Conservation (phyloP, 35 echinoderm and acorn worm genomes). For the Apostichopus californicus region DNA sequence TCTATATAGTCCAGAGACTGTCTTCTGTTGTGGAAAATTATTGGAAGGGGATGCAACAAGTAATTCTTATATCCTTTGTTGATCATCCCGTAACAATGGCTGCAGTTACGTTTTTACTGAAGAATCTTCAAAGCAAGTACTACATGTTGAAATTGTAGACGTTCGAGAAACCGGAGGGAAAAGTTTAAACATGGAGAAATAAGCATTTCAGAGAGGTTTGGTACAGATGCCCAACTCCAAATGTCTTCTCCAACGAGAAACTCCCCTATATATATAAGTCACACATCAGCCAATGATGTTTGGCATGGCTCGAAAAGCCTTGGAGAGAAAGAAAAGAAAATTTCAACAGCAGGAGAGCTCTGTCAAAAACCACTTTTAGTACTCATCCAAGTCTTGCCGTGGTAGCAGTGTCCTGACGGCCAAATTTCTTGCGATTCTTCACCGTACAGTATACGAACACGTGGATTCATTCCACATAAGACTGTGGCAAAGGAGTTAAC, state of each 20-base stretch:
- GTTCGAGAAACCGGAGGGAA: constrained; percentile 13
- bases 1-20: not conserved
- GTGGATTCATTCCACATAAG: constrained; percentile 9
- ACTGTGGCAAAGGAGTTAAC: not conserved
- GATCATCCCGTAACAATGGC: not conserved
- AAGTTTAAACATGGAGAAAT: constrained; percentile 28
- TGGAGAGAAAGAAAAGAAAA: not conserved
- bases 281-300: not conserved
- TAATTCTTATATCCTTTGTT: not conserved
- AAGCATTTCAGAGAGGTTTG: not conserved
- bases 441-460: not conserved
- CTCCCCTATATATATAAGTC: not conserved
- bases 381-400: not conserved
- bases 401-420: not conserved
- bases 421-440: not conserved
- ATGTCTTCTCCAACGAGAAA: not conserved
- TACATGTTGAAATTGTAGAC: constrained; percentile 32
- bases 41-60: not conserved
- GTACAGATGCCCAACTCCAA: constrained; percentile 23
- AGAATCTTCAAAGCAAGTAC: not conserved
- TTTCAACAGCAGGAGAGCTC: not conserved
- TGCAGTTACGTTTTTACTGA: not conserved
- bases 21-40: too few relatives aligned
- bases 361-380: constrained; percentile 7
- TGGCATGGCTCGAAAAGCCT: not conserved